Evolutionary conservation across 1,140 invertebrate species (phyloP).

Genomic region (Reticulitermes speratus): DNA sequence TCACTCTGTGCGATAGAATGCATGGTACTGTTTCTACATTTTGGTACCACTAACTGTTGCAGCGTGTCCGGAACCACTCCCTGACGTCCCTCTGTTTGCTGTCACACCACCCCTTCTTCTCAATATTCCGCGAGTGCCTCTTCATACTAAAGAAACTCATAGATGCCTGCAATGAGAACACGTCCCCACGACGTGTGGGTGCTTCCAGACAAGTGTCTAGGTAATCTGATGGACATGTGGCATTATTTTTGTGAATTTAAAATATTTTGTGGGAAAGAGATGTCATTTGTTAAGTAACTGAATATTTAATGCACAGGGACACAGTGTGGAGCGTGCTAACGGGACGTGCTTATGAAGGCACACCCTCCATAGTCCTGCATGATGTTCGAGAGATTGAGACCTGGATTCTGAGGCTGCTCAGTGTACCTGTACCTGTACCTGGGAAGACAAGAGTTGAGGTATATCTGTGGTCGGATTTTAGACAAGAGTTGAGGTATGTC

Average conservation of each 20-base stretch:
- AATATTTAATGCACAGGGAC: conserved; percentile 64
- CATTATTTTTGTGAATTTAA: neutral
- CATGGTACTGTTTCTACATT: neutral
- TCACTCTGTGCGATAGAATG: neutral
- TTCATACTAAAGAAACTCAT: conserved; percentile 93
- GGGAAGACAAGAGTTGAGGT: conserved; percentile 94
- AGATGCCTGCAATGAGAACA: conserved; percentile 94
- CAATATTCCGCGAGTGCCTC: conserved; percentile 95
- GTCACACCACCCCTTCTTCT: conserved; percentile 99
- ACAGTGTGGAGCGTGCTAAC: conserved; percentile 89
- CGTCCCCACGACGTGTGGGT: conserved; percentile 80
- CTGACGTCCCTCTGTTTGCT: conserved; percentile 96
- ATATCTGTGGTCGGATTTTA: conserved; percentile 35
- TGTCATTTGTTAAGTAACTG: neutral
- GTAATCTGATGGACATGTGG: conserved; percentile 51
- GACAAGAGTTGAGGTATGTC: conserved; percentile 23
- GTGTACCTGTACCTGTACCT: conserved; percentile 95
- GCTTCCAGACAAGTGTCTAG: conserved; percentile 81
- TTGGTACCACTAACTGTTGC: conserved; percentile 45
- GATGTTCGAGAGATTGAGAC: conserved; percentile 98
- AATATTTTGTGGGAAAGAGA: neutral
- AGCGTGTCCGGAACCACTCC: conserved; percentile 83
- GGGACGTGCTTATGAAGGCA: conserved; percentile 68
- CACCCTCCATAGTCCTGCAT: conserved; percentile 86
- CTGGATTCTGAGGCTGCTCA: conserved; percentile 94